A percentile compares a stretch with the other conserved stretches of the same genome.
Conservation (phyloP, 1,140 invertebrate species). For the Drosophila rhopaloa region DNA sequence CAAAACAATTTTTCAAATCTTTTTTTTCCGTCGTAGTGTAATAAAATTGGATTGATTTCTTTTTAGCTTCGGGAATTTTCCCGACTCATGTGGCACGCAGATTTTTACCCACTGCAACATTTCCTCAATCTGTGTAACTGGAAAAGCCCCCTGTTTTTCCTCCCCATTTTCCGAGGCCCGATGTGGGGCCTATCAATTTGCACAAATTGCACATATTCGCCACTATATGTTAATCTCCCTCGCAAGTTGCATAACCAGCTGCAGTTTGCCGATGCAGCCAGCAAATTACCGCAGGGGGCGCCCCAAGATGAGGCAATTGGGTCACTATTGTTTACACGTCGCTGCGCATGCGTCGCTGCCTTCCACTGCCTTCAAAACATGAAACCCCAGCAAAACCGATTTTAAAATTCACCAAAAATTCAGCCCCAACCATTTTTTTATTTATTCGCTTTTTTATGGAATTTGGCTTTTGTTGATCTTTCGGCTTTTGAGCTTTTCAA, state of each 20-base stretch:
- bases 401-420: slow-evolving; percentile 43
- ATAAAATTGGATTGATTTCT: not conserved
- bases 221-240: slow-evolving; percentile 28
- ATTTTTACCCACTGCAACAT: not conserved
- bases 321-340: slow-evolving; percentile 63
- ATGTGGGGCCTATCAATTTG: slow-evolving; percentile 21
- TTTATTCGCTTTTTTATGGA: slow-evolving; percentile 38
- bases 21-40: too few relatives aligned
- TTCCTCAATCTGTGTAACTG: slow-evolving; percentile 20
- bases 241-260: slow-evolving; percentile 32
- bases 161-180: not conserved
- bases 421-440: slow-evolving; percentile 17
- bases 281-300: not conserved
- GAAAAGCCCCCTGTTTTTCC: slow-evolving; percentile 11
- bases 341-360: slow-evolving; percentile 55
- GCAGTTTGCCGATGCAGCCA: slow-evolving; percentile 13
- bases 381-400: slow-evolving; percentile 32
- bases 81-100: not conserved
- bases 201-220: slow-evolving; percentile 27
- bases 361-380: slow-evolving; percentile 1
- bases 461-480: slow-evolving; percentile 41
- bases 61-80: not conserved
- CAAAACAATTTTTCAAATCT: too few relatives aligned
- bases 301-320: slow-evolving; percentile 47
- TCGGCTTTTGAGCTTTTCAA: slow-evolving; percentile 24